Base-by-base conservation (phyloP, 2,888 invertebrate species). In the Myathropa florea region DNA sequence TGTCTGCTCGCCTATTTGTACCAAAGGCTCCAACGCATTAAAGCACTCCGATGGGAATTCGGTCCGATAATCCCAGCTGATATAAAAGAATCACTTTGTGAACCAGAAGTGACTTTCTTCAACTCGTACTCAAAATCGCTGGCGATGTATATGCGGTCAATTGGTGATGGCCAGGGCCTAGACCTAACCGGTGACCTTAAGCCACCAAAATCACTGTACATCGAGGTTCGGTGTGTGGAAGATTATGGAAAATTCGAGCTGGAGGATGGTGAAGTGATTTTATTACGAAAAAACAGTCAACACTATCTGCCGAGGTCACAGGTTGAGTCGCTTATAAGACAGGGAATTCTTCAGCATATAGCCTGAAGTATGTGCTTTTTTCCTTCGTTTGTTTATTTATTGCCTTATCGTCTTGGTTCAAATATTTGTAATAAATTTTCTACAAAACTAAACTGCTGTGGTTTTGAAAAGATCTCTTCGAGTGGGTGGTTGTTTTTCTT, bases 181-280 rank as follows among this genome's bases (percentile, higher is more conserved):
- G 98, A 99, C 93, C 94, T 99, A 28, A 97, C 97, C 0, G 95
- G 96, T 88, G 96, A 98, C 91, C 93, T 97, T 73, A 95, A 96
- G 86, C 99, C 99, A 12, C 99, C 99, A 0, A 99, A 98, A 92
- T 95, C 97, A 0, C 94, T 98, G 12, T 98, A 96, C 91, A 96
- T 98, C 85, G 98, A 99, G 94, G 99, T 99, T 71, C 94, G 97
- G 18, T 98, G 98, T 91, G 91, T 98, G 61, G 94, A 95, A 61
- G 98, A 99, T 92, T 98, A 98, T 93, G 99, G 99, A 0, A 98
- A 97, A 91, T 95, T 98, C 89, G 99, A 99, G 92, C 94, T 98
- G 10, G 97, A 97, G 89, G 97, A 98, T 93, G 99, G 99, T n/a
- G 97, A 97, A 90, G 95, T 97, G 4, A 95, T 99, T 24, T 94